Conservation (phyloP, 2,113 vertebrate species). For the Cochlearius cochlearius region DNA sequence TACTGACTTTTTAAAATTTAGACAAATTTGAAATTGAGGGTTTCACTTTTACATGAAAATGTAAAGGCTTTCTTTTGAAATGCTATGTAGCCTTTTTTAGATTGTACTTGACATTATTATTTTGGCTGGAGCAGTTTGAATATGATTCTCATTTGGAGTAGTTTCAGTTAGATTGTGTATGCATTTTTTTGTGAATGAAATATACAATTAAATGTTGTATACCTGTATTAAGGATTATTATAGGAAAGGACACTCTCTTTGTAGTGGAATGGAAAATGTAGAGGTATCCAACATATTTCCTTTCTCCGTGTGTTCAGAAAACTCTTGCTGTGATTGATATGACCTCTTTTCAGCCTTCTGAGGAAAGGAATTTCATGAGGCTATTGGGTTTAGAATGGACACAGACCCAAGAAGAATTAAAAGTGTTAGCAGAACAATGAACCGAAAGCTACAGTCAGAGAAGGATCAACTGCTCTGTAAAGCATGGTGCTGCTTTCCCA, state of each 20-base stretch:
- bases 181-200: not conserved
- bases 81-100: not conserved
- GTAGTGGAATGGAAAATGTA: not conserved
- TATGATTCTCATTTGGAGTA: not conserved
- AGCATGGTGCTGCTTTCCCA: not conserved
- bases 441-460: not conserved
- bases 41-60: not conserved
- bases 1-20: not conserved
- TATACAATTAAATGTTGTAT: not conserved
- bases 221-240: not conserved
- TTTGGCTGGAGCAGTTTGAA: not conserved
- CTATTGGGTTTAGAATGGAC: not conserved
- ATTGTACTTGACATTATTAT: not conserved
- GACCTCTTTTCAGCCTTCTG: not conserved
- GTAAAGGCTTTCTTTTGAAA: not conserved
- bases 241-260: not conserved
- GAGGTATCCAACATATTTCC: not conserved
- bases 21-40: not conserved
- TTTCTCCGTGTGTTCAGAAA: not conserved
- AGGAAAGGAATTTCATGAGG: not conserved
- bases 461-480: not conserved
- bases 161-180: not conserved
- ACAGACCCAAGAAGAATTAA: not conserved
- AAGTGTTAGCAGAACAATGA: not conserved
- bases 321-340: not conserved